phyloP scores from a whole-genome alignment of 2,113 vertebrate genomes.

The Eurypyga helias region DNA sequence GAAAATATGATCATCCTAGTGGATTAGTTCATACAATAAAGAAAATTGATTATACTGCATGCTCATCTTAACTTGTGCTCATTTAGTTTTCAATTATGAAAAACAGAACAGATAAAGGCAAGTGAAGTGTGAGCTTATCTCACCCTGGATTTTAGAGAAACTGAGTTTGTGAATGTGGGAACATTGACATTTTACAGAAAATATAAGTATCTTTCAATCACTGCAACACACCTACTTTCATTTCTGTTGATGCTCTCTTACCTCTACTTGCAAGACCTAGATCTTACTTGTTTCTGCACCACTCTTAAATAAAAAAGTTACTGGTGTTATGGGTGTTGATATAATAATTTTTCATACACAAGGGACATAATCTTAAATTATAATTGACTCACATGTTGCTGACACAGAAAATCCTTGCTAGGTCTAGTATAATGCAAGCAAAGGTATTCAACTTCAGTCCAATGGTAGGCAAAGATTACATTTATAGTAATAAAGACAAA shows the following conservation, averaged over 20 bases:
- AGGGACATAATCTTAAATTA: background rate
- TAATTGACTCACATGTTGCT: background rate
- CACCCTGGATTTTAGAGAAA: background rate
- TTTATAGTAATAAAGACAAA: background rate
- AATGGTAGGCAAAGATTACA: background rate
- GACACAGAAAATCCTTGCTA: background rate
- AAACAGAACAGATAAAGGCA: background rate
- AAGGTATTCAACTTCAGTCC: background rate
- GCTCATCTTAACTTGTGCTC: background rate
- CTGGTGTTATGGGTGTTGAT: background rate
- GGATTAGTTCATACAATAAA: background rate
- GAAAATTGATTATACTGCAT: background rate
- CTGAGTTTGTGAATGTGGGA: background rate
- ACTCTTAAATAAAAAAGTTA: background rate
- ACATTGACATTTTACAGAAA: background rate
- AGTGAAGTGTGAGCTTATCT: background rate
- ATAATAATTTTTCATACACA: background rate
- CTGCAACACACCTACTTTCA: background rate
- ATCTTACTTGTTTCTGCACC: background rate
- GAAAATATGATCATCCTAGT: background rate
- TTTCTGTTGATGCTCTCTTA: background rate
- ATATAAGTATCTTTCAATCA: background rate
- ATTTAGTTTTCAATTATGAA: background rate
- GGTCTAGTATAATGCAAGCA: background rate
- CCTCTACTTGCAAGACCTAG: background rate